Evolutionary conservation across 2,797 vertebrate species (phyloP), one percentile per base, ranked within the genome.

Genomic region (Tarsius wallacei): DNA sequence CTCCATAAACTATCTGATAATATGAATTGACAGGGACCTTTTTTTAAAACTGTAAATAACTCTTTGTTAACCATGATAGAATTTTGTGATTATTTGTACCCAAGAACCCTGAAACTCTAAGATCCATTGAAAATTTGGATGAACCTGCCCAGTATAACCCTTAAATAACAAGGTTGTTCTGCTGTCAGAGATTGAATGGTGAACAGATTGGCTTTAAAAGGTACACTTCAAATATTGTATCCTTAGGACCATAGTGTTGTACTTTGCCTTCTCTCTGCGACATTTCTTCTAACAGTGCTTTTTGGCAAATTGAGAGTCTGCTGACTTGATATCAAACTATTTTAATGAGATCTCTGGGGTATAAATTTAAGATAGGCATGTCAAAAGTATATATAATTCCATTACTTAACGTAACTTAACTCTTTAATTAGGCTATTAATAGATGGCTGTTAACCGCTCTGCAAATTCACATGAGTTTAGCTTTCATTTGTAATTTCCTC

Each of bases 251-350:
- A 17, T 71, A 3, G 2, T 19, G 1, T 49, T 64, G 21, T 51
- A 42, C 11, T 26, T 53, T 49, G 63, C n/a, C 31, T 78, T 93
- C 49, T 94, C 33, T 51, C 19, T 26, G 42, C 7, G 42, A 42
- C 42, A 42, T 42, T 42, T 42, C 42, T 42, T 42, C 42, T 42
- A 42, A 28, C 12, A 17, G 31, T 33, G 33, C 57, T 59, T 93
- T 87, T 91, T 68, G 42, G 21, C 76, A 82, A 82, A 87, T 87
- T 94, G 16, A 85, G 36, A 53, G 33, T 91, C 53, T 83, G 61
- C 51, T 94, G 76, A 47, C 13, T 33, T 1, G 3, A 63, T 63
- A 63, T 63, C 84, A 96, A 80, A 33, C 42, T 73, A 86, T 70
- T 86, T 70, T 76, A 70, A 64, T 76, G 59, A 85, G 66, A 11